A percentile compares a stretch with the other conserved stretches of the same genome.
Evolutionary conservation across 2,113 vertebrate genomes (phyloP).

Genomic region (Columba livia): DNA sequence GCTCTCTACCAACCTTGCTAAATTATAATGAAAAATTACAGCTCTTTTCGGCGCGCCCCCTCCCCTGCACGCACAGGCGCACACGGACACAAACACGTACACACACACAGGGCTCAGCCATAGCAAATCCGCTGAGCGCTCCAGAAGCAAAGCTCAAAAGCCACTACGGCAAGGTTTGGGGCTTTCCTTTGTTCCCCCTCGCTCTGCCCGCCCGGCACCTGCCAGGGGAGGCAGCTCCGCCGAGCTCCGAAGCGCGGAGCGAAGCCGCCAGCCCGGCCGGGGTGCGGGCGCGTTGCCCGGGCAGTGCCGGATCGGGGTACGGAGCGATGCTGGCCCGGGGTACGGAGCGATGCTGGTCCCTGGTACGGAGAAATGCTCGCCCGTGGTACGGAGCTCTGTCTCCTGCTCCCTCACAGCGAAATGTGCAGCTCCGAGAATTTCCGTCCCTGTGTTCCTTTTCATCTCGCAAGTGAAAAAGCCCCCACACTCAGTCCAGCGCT

Average conservation of each 20-base stretch:
- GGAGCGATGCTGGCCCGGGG: not conserved
- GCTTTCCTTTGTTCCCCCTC: not conserved
- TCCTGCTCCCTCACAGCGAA: not conserved
- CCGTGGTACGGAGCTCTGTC: no score
- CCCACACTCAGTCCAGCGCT: slow-evolving; percentile 15
- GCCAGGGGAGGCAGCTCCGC: not conserved
- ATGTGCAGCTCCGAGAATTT: not conserved
- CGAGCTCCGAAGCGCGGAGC: not conserved
- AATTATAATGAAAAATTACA: not conserved
- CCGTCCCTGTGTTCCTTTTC: not conserved
- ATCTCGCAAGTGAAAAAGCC: not conserved
- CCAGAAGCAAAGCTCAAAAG: not conserved
- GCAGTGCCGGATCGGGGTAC: not conserved
- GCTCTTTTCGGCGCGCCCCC: not conserved
- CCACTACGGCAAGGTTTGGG: not conserved
- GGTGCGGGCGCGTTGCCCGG: not conserved
- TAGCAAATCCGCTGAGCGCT: not conserved
- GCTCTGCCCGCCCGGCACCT: not conserved
- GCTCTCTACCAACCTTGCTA: not conserved
- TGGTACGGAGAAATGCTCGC: no score
- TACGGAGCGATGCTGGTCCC: not conserved
- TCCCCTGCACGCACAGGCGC: slow-evolving; percentile 39
- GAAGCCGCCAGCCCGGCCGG: no score
- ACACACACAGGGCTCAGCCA: not conserved
- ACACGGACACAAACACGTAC: not conserved